These are phyloP conservation scores for Ancistrus triradiatus DNA, from an alignment of 2,113 vertebrate genomes.

Conservation along the genomic window DNA sequence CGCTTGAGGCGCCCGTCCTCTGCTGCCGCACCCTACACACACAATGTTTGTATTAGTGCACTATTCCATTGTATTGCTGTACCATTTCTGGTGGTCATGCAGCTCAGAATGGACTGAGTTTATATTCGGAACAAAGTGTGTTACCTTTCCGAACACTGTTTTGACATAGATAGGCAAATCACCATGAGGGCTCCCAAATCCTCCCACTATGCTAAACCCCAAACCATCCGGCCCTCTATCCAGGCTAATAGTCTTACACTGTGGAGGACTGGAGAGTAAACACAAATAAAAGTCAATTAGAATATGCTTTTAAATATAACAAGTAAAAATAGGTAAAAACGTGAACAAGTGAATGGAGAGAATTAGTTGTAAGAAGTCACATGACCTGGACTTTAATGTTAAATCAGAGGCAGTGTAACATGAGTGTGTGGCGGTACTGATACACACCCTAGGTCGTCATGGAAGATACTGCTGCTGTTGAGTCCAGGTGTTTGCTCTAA, in stretches of 20 bases:
- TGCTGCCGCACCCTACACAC: slow-evolving; percentile 83
- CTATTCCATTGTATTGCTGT: neutral
- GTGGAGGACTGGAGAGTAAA: slow-evolving; percentile 76
- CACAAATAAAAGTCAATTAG: neutral
- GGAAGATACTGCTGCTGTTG: slow-evolving; percentile 81
- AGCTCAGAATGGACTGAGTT: too few relatives aligned
- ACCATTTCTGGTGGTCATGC: too few relatives aligned
- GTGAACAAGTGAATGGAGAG: too few relatives aligned
- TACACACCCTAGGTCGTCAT: slow-evolving; percentile 88
- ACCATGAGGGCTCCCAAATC: slow-evolving; percentile 91
- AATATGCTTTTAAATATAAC: too few relatives aligned
- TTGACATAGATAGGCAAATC: slow-evolving; percentile 97
- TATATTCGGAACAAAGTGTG: neutral
- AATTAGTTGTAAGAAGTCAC: too few relatives aligned
- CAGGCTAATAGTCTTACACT: slow-evolving; percentile 88
- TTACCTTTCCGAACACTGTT: slow-evolving; percentile 92
- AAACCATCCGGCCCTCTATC: slow-evolving; percentile 91
- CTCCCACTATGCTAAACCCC: slow-evolving; percentile 96
- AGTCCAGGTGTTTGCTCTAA: slow-evolving; percentile 74
- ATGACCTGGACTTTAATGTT: too few relatives aligned
- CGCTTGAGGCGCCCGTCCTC: slow-evolving; percentile 92
- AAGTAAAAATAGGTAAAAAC: neutral
- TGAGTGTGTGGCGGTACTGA: neutral
- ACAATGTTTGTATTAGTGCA: neutral
- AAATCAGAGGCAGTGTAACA: too few relatives aligned